A percentile compares a stretch with the other conserved stretches of the same genome.
Evolutionary conservation across 2,113 vertebrate genomes (phyloP).

Genomic region (Lasiurus borealis): DNA sequence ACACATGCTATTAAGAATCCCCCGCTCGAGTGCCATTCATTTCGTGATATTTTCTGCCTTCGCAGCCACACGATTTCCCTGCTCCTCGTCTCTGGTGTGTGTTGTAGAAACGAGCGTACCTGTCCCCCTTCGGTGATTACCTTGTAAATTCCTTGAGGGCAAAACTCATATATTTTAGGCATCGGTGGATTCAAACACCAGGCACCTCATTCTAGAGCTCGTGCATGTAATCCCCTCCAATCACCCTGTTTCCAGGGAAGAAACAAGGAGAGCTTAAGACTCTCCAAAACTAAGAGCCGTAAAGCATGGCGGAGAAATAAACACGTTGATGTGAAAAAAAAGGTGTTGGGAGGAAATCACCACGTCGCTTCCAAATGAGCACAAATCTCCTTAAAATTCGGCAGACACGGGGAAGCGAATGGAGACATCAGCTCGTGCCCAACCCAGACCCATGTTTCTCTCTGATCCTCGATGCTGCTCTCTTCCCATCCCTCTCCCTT

Average conservation of each 20-base stretch:
- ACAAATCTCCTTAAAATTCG: not conserved
- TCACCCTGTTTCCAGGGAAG: not conserved
- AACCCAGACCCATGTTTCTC: not conserved
- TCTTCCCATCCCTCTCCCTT: no score
- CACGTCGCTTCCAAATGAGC: not conserved
- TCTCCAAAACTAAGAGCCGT: not conserved
- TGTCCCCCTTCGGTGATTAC: not conserved
- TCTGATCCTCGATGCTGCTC: not conserved
- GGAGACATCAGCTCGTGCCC: conserved; percentile 19
- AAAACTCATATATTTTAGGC: not conserved
- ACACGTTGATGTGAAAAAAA: not conserved
- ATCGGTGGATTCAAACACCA: not conserved
- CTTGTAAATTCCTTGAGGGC: not conserved
- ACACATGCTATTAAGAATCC: not conserved
- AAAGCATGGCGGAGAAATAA: not conserved
- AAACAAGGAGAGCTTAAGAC: not conserved
- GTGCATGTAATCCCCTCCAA: not conserved
- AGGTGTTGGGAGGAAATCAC: not conserved
- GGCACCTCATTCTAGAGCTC: not conserved
- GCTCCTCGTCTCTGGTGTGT: not conserved
- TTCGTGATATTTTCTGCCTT: not conserved
- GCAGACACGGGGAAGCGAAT: not conserved
- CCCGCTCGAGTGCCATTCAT: not conserved
- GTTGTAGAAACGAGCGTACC: not conserved
- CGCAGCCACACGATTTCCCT: not conserved